Conservation (phyloP, 2,797 vertebrate genomes). For the Crocodylus rhombifer region DNA sequence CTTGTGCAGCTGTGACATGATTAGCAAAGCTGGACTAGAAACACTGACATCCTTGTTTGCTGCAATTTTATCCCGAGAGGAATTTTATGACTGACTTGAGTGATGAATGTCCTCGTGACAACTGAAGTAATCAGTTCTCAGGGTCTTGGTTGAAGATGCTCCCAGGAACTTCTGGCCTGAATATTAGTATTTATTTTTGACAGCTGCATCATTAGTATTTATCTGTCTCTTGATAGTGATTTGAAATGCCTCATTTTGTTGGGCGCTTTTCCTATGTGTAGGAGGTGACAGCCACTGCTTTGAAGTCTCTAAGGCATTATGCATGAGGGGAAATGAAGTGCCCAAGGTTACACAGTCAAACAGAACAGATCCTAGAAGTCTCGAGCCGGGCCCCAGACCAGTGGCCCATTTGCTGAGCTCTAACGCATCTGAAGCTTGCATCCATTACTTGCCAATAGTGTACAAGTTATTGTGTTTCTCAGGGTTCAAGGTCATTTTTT, state of each 20-base stretch:
- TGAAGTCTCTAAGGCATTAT: not conserved
- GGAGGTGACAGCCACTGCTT: not conserved
- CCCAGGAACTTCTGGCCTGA: not conserved
- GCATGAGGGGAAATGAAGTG: not conserved
- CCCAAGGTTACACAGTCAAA: not conserved
- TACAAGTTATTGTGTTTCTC: not conserved
- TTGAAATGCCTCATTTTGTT: slow-evolving; percentile 6
- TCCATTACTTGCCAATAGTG: not conserved
- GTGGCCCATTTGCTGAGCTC: not conserved
- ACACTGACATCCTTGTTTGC: not conserved
- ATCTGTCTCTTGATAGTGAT: not conserved
- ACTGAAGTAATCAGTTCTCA: not conserved
- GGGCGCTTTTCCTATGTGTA: not conserved
- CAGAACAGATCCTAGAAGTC: not conserved
- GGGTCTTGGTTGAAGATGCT: not conserved
- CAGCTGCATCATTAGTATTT: not conserved
- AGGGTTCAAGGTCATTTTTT: not conserved
- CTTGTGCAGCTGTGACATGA: not conserved
- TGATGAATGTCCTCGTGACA: not conserved
- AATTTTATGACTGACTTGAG: not conserved
- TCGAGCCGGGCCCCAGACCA: not conserved
- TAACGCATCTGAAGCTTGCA: not conserved
- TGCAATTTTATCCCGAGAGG: not conserved
- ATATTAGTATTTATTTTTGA: not conserved
- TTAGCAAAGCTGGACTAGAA: not conserved